phyloP scores from a whole-genome alignment of 2,797 vertebrate genomes.

The Enteromius afrohamiltoni region DNA sequence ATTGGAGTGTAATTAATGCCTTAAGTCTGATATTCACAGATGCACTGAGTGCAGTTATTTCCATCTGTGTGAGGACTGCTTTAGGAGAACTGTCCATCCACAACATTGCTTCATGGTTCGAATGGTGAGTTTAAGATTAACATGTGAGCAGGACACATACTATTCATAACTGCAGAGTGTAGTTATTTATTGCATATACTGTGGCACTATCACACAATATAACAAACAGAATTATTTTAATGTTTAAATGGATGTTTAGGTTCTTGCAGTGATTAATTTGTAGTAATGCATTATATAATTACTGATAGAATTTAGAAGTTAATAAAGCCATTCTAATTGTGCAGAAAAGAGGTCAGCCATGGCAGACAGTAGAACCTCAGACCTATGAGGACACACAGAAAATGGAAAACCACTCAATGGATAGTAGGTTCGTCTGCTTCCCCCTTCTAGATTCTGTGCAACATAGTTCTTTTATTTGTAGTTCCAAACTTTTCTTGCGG shows the following conservation, averaged over 20 bases:
- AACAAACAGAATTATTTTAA: background rate
- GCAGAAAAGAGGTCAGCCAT: conserved; percentile 78
- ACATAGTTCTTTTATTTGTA: background rate
- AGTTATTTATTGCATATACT: background rate
- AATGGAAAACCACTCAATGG: background rate
- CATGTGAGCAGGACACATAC: background rate
- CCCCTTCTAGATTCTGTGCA: too few relatives aligned
- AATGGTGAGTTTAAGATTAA: conserved; percentile 67
- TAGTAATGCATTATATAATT: background rate
- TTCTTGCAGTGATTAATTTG: background rate
- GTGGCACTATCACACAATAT: background rate
- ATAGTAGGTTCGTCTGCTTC: conserved; percentile 45
- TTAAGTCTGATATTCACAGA: conserved; percentile 59
- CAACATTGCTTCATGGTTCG: conserved; percentile 72
- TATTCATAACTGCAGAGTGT: background rate
- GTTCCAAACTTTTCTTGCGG: background rate
- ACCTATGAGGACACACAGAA: conserved; percentile 13
- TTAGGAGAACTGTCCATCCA: conserved; percentile 64
- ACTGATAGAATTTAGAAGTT: background rate
- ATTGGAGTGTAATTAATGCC: background rate
- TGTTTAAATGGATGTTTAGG: background rate
- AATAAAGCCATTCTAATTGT: conserved; percentile 4
- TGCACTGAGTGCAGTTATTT: conserved; percentile 72
- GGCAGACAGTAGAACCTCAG: conserved; percentile 62
- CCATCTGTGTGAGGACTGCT: conserved; percentile 76